phyloP scores from a whole-genome alignment of 2,113 vertebrate genomes.

The Probosciger aterrimus region DNA sequence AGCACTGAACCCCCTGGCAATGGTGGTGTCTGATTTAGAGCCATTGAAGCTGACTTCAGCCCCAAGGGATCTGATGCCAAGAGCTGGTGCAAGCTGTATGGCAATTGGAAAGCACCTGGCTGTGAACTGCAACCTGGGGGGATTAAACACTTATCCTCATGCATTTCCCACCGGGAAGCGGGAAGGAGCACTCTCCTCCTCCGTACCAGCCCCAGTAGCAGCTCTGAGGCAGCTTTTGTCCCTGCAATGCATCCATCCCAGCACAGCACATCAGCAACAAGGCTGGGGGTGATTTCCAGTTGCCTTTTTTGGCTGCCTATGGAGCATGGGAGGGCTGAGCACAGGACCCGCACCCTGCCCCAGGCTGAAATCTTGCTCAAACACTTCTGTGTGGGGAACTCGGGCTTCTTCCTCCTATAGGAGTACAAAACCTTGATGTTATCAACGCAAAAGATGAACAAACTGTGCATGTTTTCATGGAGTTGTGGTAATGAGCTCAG shows the following conservation, averaged over 20 bases:
- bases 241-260: neutral
- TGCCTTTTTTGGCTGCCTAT: neutral
- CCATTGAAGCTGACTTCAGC: neutral
- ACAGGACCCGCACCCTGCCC: neutral
- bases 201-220: neutral
- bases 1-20: neutral
- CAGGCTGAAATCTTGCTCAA: neutral
- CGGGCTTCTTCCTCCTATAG: neutral
- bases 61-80: neutral
- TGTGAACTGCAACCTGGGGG: fast-evolving
- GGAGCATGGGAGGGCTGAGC: neutral
- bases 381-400: neutral
- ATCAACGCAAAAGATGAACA: neutral
- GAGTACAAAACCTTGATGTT: neutral
- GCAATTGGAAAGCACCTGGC: neutral
- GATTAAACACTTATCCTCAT: neutral
- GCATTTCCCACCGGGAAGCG: neutral
- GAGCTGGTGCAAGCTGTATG: neutral
- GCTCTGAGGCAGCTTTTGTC: neutral
- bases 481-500: neutral
- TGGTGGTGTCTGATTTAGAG: fast-evolving
- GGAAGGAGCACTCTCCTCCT: neutral
- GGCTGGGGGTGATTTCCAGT: neutral
- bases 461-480: neutral
- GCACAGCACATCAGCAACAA: fast-evolving